Evolutionary conservation across 2,888 invertebrate genomes (phyloP), one percentile per base, ranked within the genome.

Genomic region (Helleia helle): DNA sequence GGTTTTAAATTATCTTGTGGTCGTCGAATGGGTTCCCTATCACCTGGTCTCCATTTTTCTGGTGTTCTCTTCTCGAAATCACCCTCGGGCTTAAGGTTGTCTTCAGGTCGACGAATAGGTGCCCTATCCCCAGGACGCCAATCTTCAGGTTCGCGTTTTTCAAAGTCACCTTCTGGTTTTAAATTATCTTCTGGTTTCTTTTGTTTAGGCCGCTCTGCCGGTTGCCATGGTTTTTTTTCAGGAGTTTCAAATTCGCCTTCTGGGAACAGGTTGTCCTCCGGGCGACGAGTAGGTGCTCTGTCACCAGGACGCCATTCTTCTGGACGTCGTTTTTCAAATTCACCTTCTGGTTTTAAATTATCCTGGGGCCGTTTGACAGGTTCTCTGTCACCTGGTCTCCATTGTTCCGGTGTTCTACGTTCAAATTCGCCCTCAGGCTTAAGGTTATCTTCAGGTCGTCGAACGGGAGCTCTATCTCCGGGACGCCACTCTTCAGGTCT

Each of bases 201-300:
- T 36, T 71, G 58, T 1, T 65, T 5, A 69, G 63, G 40, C 49
- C 85, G 62, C 48, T 87, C 87, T 26, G 70, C 86, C 11, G 75
- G 85, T 36, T 51, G 50, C 72, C 80, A 84, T 47, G 70, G 57
- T 59, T 87, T 86, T 1, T 62, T 57, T 27, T 63, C 57, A 1
- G 56, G 58, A 38, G 54, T 52, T 39, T 62, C 60, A 43, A 86
- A 86, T 1, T 85, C 77, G 7, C 88, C 88, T 59, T 88, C 87
- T 46, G 84, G 83, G 74, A 80, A 47, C 0, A 90, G 62, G 52
- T 90, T 90, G 51, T 90, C 90, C 39, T 76, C 69, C 0, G 80
- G 75, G 0, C 65, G 76, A n/a, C 62, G 73, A 5, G 52, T 62
- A 40, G 56, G 61, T 3, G 60, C 70, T 26, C 72, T 52, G 40